Evolutionary conservation across 2,113 vertebrate species (phyloP), one percentile per base, ranked within the genome.

Genomic region (Sclerurus mexicanus): DNA sequence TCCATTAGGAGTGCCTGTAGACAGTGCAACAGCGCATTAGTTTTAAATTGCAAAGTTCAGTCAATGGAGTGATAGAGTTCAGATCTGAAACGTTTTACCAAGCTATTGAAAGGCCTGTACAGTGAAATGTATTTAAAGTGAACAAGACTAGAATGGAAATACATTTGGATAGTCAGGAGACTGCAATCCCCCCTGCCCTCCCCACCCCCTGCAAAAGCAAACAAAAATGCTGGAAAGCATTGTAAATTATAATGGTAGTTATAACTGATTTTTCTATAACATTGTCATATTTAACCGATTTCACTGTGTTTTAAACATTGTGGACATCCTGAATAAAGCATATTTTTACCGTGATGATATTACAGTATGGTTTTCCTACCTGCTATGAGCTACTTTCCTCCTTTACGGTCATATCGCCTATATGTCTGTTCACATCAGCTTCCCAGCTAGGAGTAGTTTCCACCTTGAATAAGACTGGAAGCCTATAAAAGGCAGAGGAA

Each of bases 31-130:
- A 84, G 59, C 66, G 73, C 58, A 82, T 94, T 91, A 71, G 47
- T 58, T 95, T 93, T 68, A 96, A 85, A 92, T 94, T 94, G 94
- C 83, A 83, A 93, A 87, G 53, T 94, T 96, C 83, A 59, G 86
- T 88, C 76, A 85, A 21, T 58, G 68, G n/a, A 91, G 81, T 81
- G 88, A 85, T 71, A 68, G n/a, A 94, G 94, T 83, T 97, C 58
- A 93, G 17, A 84, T 44, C 67, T 93, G 67, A 96, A 96, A 59
- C 0, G 0, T 94, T 95, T 83, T 94, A 74, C 49, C 0, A 3
- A 93, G 53, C 40, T 75, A 35, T 44, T 35, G 81, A 72, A 93
- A 89, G 76, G n/a, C 22, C 66, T 85, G 14, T 28, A 73, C 9
- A 71, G 60, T 62, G 67, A 60, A 81, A 90, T 66, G 53, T 59